A percentile compares a stretch with the other conserved stretches of the same genome.
phyloP scores from a whole-genome alignment of 2,113 vertebrate species.

The Hyla sarda region DNA sequence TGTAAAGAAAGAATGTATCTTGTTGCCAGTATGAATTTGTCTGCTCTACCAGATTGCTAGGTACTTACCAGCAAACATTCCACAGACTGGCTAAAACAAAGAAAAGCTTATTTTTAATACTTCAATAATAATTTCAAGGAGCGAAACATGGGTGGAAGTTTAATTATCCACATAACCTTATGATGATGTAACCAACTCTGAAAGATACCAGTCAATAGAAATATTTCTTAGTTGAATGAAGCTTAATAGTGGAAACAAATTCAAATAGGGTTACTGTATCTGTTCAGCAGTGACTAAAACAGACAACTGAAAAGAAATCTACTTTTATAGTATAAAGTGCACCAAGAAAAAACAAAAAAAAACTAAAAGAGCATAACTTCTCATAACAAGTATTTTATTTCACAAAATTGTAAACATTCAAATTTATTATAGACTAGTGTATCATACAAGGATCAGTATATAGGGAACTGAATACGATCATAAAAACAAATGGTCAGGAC shows the following conservation, averaged over 20 bases:
- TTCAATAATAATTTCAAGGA: slow-evolving; percentile 24
- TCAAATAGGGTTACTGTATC: neutral
- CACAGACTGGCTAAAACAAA: slow-evolving; percentile 48
- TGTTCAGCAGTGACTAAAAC: neutral
- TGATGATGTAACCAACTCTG: slow-evolving; percentile 7
- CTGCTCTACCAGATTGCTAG: slow-evolving; percentile 57
- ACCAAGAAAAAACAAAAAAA: too few species aligned
- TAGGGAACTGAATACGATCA: too few species aligned
- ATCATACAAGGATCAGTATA: too few species aligned
- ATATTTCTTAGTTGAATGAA: slow-evolving; percentile 14
- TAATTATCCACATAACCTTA: slow-evolving; percentile 49
- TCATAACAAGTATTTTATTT: too few species aligned
- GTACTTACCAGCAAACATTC: slow-evolving; percentile 45
- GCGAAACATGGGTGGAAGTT: slow-evolving; percentile 14
- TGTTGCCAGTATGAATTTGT: slow-evolving; percentile 59
- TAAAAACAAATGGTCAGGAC: too few species aligned
- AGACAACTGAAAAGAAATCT: neutral
- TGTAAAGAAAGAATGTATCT: slow-evolving; percentile 56
- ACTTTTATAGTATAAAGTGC: neutral
- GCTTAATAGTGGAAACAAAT: neutral
- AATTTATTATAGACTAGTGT: too few species aligned
- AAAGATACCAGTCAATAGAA: slow-evolving; percentile 14
- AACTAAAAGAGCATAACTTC: too few species aligned
- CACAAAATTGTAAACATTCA: too few species aligned
- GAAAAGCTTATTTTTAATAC: slow-evolving; percentile 42